phyloP scores from a whole-genome alignment of 1,140 invertebrate species.

The Paracyclopina nana region DNA sequence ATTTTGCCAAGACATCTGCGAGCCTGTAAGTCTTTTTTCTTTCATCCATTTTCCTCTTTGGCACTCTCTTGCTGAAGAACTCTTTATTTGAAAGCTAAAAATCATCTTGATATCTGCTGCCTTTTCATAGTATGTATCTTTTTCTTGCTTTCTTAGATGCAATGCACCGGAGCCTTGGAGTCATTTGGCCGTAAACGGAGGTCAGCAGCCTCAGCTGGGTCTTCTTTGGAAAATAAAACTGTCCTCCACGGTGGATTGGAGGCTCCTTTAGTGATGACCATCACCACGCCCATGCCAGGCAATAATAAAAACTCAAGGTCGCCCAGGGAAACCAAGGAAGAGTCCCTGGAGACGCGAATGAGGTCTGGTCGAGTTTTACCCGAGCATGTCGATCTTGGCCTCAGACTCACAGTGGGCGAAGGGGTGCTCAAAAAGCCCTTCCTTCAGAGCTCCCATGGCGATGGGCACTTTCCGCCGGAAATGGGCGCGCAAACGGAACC shows the following conservation, averaged over 20 bases:
- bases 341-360: too few relatives aligned
- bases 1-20: conserved; percentile 32
- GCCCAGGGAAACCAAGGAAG: too few relatives aligned
- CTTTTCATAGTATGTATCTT: conserved; percentile 10
- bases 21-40: conserved; percentile 24
- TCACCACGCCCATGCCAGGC: too few relatives aligned
- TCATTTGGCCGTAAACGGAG: conserved; percentile 24
- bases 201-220: too few relatives aligned
- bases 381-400: conserved; percentile 5
- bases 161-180: conserved; percentile 23
- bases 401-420: conserved; percentile 13
- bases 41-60: too few relatives aligned
- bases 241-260: too few relatives aligned
- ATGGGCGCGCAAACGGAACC: conserved; percentile 10
- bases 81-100: conserved; percentile 17
- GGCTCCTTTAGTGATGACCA: too few relatives aligned
- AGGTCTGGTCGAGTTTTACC: neutral
- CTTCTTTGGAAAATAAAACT: too few relatives aligned
- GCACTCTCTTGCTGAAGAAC: neutral
- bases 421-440: conserved; percentile 1
- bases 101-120: neutral
- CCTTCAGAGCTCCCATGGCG: neutral
- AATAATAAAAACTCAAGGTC: too few relatives aligned
- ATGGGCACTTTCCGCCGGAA: neutral
- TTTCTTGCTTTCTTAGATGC: conserved; percentile 20